Evolutionary conservation across 2,797 vertebrate genomes (phyloP).

Genomic region (Sebastes trivittatus): DNA sequence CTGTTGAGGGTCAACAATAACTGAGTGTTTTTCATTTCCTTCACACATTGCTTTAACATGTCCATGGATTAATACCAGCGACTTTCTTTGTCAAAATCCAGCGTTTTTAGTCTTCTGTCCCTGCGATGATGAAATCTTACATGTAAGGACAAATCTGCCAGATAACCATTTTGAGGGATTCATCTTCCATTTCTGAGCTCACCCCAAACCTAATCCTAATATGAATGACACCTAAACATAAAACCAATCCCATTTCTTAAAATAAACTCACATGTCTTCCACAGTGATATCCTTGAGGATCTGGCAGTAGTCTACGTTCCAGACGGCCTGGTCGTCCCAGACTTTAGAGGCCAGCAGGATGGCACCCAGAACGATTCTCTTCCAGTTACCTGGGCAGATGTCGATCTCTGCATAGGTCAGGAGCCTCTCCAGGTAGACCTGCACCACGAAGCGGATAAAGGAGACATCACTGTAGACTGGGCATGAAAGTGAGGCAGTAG

Average conservation of each 20-base stretch:
- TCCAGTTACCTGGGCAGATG: constrained; percentile 96
- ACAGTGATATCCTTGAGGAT: constrained; percentile 97
- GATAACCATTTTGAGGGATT: background rate
- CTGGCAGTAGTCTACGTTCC: constrained; percentile 99
- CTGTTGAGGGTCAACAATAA: background rate
- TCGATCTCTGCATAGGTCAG: constrained; percentile 96
- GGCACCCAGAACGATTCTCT: constrained; percentile 93
- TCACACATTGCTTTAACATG: background rate
- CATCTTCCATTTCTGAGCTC: background rate
- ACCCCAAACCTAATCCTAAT: background rate
- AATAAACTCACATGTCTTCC: constrained; percentile 91
- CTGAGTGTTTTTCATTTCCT: background rate
- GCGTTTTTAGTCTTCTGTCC: background rate
- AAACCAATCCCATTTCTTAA: background rate
- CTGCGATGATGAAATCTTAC: background rate
- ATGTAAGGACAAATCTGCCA: background rate
- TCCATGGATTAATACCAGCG: background rate
- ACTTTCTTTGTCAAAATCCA: background rate
- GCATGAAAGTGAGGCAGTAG: background rate
- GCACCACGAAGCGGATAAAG: background rate
- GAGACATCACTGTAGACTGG: background rate
- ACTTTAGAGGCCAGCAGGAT: constrained; percentile 97
- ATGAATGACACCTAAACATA: background rate
- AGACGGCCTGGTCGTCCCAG: constrained; percentile 98
- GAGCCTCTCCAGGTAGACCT: constrained; percentile 97